A percentile compares a stretch with the other conserved stretches of the same genome.
phyloP scores from a whole-genome alignment of 2,113 vertebrate genomes.

The Alectura lathami region DNA sequence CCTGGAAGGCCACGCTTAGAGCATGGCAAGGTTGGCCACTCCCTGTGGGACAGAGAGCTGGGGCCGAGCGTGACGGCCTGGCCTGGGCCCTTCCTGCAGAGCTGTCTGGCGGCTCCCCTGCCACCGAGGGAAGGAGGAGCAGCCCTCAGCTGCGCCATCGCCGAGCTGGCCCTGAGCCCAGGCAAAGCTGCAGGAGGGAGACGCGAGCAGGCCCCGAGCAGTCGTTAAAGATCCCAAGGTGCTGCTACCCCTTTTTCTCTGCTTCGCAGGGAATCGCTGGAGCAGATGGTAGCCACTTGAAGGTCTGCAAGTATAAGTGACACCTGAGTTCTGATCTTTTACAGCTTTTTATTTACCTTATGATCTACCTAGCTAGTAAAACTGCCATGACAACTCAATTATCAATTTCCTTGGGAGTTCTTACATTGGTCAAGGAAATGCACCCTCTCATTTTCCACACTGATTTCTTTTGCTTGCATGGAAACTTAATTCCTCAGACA shows the following conservation, averaged over 20 bases:
- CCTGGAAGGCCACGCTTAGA: neutral
- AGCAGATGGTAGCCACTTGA: neutral
- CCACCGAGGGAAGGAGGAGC: neutral
- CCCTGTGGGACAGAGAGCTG: rapidly evolving
- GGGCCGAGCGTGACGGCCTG: neutral
- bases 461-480: neutral
- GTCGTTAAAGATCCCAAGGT: neutral
- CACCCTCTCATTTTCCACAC: rapidly evolving
- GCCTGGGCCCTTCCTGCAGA: neutral
- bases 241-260: neutral
- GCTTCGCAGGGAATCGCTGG: neutral
- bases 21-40: rapidly evolving
- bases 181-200: neutral
- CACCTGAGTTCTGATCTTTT: neutral
- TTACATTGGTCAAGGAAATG: neutral
- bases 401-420: rapidly evolving
- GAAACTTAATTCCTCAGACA: neutral
- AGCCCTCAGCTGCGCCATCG: neutral
- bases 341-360: neutral
- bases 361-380: neutral
- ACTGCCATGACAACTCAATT: neutral
- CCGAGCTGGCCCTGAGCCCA: neutral
- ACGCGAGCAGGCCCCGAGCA: neutral
- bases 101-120: neutral
- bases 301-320: neutral